A percentile compares a stretch with the other conserved stretches of the same genome.
Evolutionary conservation across 2,797 vertebrate species (phyloP).

Genomic region (Eulemur rubriventer): DNA sequence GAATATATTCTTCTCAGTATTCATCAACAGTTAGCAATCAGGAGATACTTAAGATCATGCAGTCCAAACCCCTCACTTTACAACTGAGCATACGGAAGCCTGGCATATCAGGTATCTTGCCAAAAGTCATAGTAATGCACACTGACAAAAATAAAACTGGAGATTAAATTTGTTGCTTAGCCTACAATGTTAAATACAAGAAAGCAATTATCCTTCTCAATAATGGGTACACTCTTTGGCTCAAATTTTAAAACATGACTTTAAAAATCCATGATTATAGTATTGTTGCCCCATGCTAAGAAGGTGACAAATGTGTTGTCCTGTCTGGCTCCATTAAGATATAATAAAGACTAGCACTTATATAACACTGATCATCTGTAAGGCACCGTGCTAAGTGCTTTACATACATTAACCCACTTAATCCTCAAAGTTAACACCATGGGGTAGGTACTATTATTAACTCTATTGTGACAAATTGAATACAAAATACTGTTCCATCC

Average conservation of each 20-base stretch:
- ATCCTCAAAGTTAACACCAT: not conserved
- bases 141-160: not conserved
- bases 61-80: not conserved
- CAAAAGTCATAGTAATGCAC: not conserved
- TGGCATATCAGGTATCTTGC: not conserved
- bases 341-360: not conserved
- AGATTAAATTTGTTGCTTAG: not conserved
- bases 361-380: not conserved
- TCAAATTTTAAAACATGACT: not conserved
- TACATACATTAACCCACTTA: not conserved
- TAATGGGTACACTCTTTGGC: not conserved
- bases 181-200: not conserved
- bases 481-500: not conserved
- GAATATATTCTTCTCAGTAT: not conserved
- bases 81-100: not conserved
- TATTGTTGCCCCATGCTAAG: not conserved
- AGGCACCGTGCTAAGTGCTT: not conserved
- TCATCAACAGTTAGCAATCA: not conserved
- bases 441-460: not conserved
- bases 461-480: not conserved
- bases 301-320: not conserved
- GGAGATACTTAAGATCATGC: not conserved
- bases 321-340: not conserved
- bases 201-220: not conserved
- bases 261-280: not conserved